Evolutionary conservation across 1,140 invertebrate species (phyloP).

Genomic region (Micrasema longulum): DNA sequence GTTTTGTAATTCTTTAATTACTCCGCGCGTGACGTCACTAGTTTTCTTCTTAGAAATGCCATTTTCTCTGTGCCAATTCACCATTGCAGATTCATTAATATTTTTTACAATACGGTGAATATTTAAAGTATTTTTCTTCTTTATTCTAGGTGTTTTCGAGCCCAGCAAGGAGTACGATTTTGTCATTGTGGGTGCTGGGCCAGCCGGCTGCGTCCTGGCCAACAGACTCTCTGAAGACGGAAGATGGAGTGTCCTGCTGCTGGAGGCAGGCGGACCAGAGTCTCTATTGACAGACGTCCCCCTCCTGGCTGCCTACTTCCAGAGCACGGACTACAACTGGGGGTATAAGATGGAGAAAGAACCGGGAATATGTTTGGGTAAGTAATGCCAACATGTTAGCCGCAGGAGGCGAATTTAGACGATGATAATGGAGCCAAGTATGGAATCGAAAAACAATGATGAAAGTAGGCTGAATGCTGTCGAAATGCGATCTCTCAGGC

Average conservation of each 20-base stretch:
- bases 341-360: slow-evolving; percentile 72
- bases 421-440: too few species aligned
- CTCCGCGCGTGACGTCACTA: too few species aligned
- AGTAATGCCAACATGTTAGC: not conserved
- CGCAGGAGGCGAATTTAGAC: too few species aligned
- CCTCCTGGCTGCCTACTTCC: slow-evolving; percentile 63
- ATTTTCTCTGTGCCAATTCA: too few species aligned
- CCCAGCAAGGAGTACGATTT: slow-evolving; percentile 80
- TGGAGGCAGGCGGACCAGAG: slow-evolving; percentile 74
- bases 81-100: too few species aligned
- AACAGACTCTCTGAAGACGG: slow-evolving; percentile 73
- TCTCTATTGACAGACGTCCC: slow-evolving; percentile 73
- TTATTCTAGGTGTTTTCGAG: slow-evolving; percentile 52
- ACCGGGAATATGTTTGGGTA: slow-evolving; percentile 66
- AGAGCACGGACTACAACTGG: slow-evolving; percentile 72
- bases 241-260: slow-evolving; percentile 66
- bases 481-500: too few species aligned
- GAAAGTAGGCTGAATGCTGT: too few species aligned
- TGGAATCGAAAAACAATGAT: too few species aligned
- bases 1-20: not conserved
- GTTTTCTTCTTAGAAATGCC: too few species aligned
- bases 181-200: slow-evolving; percentile 87
- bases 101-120: not conserved
- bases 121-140: not conserved
- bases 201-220: slow-evolving; percentile 82